phyloP scores from a whole-genome alignment of 2,888 invertebrate species.

The Clunio marinus region DNA sequence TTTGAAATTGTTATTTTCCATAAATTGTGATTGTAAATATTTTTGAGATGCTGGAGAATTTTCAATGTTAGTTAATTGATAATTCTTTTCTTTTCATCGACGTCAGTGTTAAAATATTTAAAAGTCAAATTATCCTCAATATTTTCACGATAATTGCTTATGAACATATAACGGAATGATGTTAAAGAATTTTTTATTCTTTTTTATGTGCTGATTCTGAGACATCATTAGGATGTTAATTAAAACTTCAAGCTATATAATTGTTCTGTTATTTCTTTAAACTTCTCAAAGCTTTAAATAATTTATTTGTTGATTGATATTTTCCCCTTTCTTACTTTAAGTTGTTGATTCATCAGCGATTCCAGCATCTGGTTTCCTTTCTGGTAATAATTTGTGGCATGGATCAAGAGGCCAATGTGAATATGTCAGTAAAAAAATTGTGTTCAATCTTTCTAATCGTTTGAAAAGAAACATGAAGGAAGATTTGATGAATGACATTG shows the following conservation, averaged over 20 bases:
- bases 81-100: no score
- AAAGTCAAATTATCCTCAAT: no score
- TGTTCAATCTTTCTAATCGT: conserved; percentile 43
- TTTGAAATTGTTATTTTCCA: neutral
- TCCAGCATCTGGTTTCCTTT: conserved; percentile 51
- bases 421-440: conserved; percentile 44
- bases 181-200: no score
- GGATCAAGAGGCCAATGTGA: conserved; percentile 49
- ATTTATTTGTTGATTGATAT: neutral
- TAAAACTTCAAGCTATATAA: no score
- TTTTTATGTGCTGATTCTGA: no score
- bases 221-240: no score
- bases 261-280: no score
- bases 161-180: no score
- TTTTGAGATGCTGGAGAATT: no score
- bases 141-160: no score
- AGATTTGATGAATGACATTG: neutral
- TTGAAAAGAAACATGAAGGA: neutral
- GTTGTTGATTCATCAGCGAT: conserved; percentile 52
- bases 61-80: no score
- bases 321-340: conserved; percentile 43
- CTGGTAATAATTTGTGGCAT: conserved; percentile 54
- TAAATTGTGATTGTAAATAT: neutral
- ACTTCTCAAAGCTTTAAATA: neutral
- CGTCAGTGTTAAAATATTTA: no score